Percentiles rank a stretch among this genome's conserved stretches.
Evolutionary conservation across 2,797 vertebrate species (phyloP).

Genomic region (Tragelaphus eurycerus): DNA sequence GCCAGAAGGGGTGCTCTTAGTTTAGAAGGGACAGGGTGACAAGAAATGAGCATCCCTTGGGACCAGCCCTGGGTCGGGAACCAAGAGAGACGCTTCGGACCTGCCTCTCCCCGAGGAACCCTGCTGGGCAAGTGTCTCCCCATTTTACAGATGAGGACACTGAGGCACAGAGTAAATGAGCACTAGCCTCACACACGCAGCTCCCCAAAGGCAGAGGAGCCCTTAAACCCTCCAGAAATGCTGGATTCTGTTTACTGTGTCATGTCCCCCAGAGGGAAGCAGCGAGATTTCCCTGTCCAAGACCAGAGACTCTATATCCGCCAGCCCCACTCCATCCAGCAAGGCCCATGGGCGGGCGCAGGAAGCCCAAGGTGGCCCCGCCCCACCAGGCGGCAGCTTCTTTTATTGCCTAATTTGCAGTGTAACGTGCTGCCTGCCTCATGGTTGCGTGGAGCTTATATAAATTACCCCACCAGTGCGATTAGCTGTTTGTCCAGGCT

Average conservation of each 20-base stretch:
- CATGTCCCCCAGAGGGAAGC: background rate
- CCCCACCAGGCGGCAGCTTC: constrained; percentile 77
- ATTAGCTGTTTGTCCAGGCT: constrained; percentile 83
- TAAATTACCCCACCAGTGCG: constrained; percentile 79
- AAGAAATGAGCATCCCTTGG: too few species aligned
- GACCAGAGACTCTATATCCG: background rate
- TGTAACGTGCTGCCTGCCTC: constrained; percentile 63
- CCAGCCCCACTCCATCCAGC: background rate
- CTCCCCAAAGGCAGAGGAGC: too few species aligned
- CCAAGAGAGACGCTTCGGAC: background rate
- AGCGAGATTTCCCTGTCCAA: background rate
- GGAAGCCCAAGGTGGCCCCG: constrained; percentile 59
- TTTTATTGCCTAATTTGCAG: constrained; percentile 74
- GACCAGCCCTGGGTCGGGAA: too few species aligned
- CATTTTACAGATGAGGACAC: background rate
- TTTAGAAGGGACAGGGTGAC: rapidly evolving
- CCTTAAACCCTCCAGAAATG: background rate
- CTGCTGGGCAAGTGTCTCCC: background rate
- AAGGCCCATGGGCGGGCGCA: rapidly evolving
- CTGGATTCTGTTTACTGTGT: background rate
- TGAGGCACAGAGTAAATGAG: background rate
- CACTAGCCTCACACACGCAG: background rate
- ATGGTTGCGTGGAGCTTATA: constrained; percentile 67
- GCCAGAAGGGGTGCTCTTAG: background rate
- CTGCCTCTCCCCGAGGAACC: rapidly evolving